These are phyloP conservation scores for Phortica variegata DNA, from an alignment of 1,140 invertebrate genomes.

Conservation along the genomic window DNA sequence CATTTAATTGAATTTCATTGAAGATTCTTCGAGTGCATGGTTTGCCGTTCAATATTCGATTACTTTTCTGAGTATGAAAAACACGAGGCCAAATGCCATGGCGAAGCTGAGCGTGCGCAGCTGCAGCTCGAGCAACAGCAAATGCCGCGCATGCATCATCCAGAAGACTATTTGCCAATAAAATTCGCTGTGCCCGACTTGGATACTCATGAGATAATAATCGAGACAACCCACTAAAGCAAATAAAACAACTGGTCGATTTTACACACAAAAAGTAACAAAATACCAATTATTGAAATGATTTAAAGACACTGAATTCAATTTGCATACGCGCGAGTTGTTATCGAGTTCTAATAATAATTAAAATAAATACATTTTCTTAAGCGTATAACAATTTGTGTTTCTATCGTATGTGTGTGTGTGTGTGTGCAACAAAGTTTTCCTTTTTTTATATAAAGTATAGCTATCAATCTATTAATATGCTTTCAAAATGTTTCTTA, in stretches of 20 bases:
- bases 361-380: no score
- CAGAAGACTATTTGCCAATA: constrained; percentile 50
- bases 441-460: no score
- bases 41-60: constrained; percentile 50
- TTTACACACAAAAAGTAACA: background rate
- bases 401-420: no score
- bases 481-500: no score
- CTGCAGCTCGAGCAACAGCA: constrained; percentile 38
- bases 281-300: background rate
- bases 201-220: constrained; percentile 52
- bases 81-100: constrained; percentile 47
- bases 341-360: no score
- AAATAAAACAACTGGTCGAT: constrained; percentile 1
- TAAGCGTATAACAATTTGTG: no score
- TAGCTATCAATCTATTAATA: no score
- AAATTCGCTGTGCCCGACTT: constrained; percentile 50
- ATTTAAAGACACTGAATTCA: no score
- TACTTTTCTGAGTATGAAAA: constrained; percentile 50
- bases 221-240: constrained; percentile 47
- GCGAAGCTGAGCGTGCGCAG: constrained; percentile 41
- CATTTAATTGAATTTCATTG: constrained; percentile 10
- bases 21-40: constrained; percentile 50
- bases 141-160: constrained; percentile 37
- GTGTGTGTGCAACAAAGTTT: no score
- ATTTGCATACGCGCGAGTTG: no score